Base-by-base conservation (phyloP, 2,113 vertebrate genomes). In the Erpornis zantholeuca region DNA sequence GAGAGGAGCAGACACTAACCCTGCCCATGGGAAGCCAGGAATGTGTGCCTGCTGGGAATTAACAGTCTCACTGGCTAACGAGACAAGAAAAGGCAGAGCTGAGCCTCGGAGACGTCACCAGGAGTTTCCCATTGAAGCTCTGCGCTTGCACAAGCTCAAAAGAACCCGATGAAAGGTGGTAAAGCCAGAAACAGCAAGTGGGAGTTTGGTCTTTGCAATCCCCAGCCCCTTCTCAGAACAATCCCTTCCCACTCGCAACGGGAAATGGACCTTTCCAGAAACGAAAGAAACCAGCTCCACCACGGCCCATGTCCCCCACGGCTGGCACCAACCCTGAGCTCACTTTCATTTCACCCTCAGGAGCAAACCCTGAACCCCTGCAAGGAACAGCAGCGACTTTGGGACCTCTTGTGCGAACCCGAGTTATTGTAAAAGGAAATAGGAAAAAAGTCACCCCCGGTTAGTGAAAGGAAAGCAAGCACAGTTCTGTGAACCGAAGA, bases 381-480 rank as follows among this genome's bases (percentile, higher is more conserved):
- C 38, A 40, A 68, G 0, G 0, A 73, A 16, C 61, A 29, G 57
- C 86, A 87, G 31, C 2, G 0, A 69, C 40, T 77, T 8, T 23
- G 52, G 77, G 56, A 47, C 49, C 70, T 96, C 91, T 87, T 59
- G 38, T 59, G 72, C 66, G 85, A 97, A 88, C 24, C 1, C 2
- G 5, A 82, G 72, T 65, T 23, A 44, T 14, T 53, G 76, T 36
- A 53, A 93, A 90, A 94, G 91, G 95, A 93, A 95, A 92, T 38
- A 70, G 75, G 86, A 87, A 95, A 90, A 90, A 68, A 87, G 59
- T 35, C 63, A 68, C 47, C 70, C 64, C 70, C 17, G 23, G 52
- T 59, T 71, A 93, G 78, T 56, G 82, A 92, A 94, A 96, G 95
- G 91, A 86, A 96, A 96, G 87, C 50, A 60, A 65, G 49, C n/a